These are phyloP conservation scores for Lordiphosa andalusiaca DNA, from an alignment of 2,888 invertebrate genomes.

Conservation along the genomic window DNA sequence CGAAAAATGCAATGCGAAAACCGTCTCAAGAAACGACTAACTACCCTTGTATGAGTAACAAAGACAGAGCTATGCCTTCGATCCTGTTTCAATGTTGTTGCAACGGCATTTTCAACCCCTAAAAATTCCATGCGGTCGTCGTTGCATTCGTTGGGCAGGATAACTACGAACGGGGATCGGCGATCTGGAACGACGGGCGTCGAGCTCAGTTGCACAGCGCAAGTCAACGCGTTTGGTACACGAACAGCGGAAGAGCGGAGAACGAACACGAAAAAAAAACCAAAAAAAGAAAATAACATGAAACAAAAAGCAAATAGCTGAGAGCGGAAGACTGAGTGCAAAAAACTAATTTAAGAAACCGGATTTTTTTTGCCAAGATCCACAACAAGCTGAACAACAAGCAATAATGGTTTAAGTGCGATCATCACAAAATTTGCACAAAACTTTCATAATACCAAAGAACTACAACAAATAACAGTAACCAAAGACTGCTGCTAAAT, in stretches of 20 bases:
- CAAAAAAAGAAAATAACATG: constrained; percentile 16
- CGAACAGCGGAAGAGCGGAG: constrained; percentile 28
- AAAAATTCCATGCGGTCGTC: constrained; percentile 20
- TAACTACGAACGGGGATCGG: constrained; percentile 62
- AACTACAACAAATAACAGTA: constrained; percentile 23
- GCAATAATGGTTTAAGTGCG: constrained; percentile 51
- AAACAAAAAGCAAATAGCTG: constrained; percentile 36
- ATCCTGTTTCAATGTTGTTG: constrained; percentile 43
- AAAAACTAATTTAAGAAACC: constrained; percentile 63
- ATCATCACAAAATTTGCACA: constrained; percentile 25
- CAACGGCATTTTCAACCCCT: constrained; percentile 52
- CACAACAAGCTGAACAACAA: constrained; percentile 7
- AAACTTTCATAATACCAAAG: constrained; percentile 51
- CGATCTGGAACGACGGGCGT: constrained; percentile 68
- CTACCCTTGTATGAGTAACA: constrained; percentile 23
- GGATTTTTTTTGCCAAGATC: constrained; percentile 47
- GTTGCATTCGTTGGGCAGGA: constrained; percentile 59
- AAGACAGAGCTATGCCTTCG: constrained; percentile 19
- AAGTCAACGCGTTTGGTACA: constrained; percentile 68
- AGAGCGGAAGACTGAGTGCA: constrained; percentile 46
- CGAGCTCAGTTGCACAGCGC: constrained; percentile 72
- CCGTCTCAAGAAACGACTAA: constrained; percentile 46
- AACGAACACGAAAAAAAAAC: constrained; percentile 17
- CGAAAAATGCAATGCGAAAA: constrained; percentile 57
- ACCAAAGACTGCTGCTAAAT: constrained; percentile 54